Percentiles rank a stretch among this genome's conserved stretches.
phyloP scores from a whole-genome alignment of 2,113 vertebrate genomes.

The Mohoua ochrocephala region DNA sequence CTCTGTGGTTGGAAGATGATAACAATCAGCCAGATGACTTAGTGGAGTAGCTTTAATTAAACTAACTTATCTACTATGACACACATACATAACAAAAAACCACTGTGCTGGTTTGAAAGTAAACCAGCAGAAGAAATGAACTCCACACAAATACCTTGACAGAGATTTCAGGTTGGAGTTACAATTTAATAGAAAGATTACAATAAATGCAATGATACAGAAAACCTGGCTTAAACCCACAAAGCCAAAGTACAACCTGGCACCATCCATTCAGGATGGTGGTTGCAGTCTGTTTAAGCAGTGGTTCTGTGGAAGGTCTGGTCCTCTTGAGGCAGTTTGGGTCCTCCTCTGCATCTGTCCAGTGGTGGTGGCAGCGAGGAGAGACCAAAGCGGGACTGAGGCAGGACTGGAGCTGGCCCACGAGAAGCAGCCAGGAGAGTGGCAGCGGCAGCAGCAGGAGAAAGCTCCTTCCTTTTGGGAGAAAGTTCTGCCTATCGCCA shows the following conservation, averaged over 20 bases:
- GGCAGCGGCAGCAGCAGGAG: neutral
- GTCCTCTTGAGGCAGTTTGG: neutral
- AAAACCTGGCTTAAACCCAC: neutral
- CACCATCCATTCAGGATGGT: neutral
- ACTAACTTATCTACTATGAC: neutral
- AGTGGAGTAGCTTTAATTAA: conserved; percentile 2
- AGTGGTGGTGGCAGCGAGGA: neutral
- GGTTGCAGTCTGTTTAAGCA: neutral
- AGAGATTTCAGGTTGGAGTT: neutral
- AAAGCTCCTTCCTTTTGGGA: neutral
- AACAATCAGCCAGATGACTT: neutral
- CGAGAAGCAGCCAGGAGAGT: neutral
- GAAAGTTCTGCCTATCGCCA: neutral
- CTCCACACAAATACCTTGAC: neutral
- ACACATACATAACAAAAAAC: neutral
- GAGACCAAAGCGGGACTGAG: neutral
- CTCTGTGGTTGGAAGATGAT: neutral
- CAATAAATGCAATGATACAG: neutral
- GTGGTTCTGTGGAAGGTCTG: neutral
- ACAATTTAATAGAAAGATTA: neutral
- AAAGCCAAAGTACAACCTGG: neutral
- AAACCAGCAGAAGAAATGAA: neutral
- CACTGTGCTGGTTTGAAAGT: neutral
- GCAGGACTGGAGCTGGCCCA: neutral
- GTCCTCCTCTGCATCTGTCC: neutral